phyloP scores from a whole-genome alignment of 2,113 vertebrate species.

The Caracal caracal region DNA sequence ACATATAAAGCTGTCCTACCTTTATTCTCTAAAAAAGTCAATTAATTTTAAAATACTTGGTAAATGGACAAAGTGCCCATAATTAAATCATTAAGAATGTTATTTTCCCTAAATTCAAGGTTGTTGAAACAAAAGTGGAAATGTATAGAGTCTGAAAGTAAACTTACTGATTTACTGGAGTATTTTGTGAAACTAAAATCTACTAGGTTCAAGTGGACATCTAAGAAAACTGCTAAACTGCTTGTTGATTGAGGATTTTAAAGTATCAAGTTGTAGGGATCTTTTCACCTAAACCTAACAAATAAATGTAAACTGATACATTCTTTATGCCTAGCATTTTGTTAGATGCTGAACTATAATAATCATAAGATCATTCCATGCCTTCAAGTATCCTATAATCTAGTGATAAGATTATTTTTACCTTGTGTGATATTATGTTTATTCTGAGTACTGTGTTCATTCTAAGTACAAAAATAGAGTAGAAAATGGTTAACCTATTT shows the following conservation, averaged over 20 bases:
- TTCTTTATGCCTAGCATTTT: background rate
- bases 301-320: background rate
- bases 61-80: background rate
- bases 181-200: conserved; percentile 13
- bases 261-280: background rate
- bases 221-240: conserved; percentile 23
- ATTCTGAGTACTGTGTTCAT: background rate
- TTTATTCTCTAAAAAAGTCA: conserved; percentile 41
- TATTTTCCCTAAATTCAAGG: conserved; percentile 34
- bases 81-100: conserved; percentile 48
- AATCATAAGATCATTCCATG: background rate
- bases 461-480: conserved; percentile 3
- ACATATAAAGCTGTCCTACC: background rate
- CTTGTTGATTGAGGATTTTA: background rate
- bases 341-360: background rate
- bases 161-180: conserved; percentile 2
- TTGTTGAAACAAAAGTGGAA: conserved; percentile 25
- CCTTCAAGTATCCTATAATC: background rate
- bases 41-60: conserved; percentile 37
- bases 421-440: background rate
- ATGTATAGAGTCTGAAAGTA: background rate
- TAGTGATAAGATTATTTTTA: conserved; percentile 20
- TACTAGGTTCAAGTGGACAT: background rate
- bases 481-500: background rate
- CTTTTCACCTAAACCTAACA: background rate